A percentile compares a stretch with the other conserved stretches of the same genome.
Conservation (phyloP, 2,888 invertebrate genomes). For the Chaitophorus viminalis region DNA sequence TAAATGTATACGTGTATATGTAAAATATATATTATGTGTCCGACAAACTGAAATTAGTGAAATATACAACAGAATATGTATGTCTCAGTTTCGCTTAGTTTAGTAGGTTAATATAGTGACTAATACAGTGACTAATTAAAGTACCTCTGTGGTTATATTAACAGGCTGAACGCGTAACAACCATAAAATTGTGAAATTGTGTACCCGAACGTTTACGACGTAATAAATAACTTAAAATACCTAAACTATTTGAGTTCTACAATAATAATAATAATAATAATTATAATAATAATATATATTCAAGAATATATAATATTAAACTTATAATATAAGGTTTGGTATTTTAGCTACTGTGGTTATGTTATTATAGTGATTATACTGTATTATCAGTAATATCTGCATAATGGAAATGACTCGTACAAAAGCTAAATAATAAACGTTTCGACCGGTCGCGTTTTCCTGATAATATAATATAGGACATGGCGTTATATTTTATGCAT, state of each 20-base stretch:
- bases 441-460: not conserved
- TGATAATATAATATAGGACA: not conserved
- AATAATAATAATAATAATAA: not conserved
- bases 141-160: conserved; percentile 1
- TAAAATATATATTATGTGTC: not conserved
- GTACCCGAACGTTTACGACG: not conserved
- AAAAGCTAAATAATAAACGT: not conserved
- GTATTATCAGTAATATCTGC: not conserved
- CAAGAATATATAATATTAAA: not conserved
- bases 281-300: not conserved
- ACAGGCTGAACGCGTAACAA: not conserved
- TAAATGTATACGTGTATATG: not conserved
- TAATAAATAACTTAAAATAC: conserved; percentile 12
- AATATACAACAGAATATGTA: not conserved
- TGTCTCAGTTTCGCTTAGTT: not conserved
- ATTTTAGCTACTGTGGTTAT: not conserved
- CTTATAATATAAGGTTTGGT: too few species aligned
- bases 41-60: not conserved
- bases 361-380: not conserved
- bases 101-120: not conserved
- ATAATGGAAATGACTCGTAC: not conserved
- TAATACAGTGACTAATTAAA: conserved; percentile 8
- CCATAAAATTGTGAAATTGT: conserved; percentile 18
- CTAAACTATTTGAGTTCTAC: not conserved
- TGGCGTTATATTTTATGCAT: not conserved